Base-by-base conservation (phyloP, 2,888 invertebrate species). In the Malthinus flaveolus region DNA sequence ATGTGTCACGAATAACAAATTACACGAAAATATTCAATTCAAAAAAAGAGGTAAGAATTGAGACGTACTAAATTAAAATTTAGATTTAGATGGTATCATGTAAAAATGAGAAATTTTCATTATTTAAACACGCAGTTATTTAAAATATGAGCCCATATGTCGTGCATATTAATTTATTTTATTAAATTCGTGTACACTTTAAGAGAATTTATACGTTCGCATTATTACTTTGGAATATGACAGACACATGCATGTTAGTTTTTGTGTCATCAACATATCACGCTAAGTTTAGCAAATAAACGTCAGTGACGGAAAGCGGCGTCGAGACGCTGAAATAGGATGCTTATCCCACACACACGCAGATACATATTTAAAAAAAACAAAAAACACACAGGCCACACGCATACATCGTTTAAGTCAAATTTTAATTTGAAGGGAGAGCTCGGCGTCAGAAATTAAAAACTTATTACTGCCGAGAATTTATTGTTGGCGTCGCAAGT, bases 401-500 rank as follows among this genome's bases (percentile, higher is more conserved):
- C 73, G 68, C 73, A 70, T 72, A 71, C 71, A 71, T 70, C 69
- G 44, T 51, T n/a, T 32, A 50, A 46, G 59, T 62, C 52, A 42
- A 49, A 48, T 33, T 2, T 23, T 23, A 23, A 23, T 23, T 23
- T 23, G n/a, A 23, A 23, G 23, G 5, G 23, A 5, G 2, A 23
- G 5, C 5, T 23, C 5, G 23, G 23, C 23, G 23, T 5, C 5
- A 5, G 23, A 5, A 23, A 23, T 3, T 23, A 23, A n/a, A n/a
- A n/a, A n/a, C n/a, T n/a, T n/a, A n/a, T n/a, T n/a, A n/a, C n/a
- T n/a, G n/a, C n/a, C n/a, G n/a, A n/a, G n/a, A n/a, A n/a, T n/a
- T n/a, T n/a, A n/a, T n/a, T n/a, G n/a, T n/a, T n/a, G n/a, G n/a
- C n/a, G n/a, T n/a, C n/a, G n/a, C n/a, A n/a, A n/a, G n/a, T n/a